Conservation (phyloP, 1,140 invertebrate genomes). For the Thaumatotibia leucotreta region DNA sequence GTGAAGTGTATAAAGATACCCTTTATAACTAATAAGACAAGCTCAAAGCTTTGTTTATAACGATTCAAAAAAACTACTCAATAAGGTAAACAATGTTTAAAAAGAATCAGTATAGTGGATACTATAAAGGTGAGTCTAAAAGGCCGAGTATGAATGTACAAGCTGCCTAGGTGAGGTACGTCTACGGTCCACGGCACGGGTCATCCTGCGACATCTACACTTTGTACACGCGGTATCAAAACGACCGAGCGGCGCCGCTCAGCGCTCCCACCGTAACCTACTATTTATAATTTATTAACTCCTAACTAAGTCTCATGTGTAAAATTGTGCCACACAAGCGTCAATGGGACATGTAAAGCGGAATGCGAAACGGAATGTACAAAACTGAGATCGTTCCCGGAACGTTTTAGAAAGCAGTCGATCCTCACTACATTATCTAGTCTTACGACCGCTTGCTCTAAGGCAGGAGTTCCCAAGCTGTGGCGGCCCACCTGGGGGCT, state of each 20-base stretch:
- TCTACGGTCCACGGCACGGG: constrained; percentile 42
- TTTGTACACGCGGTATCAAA: constrained; percentile 51
- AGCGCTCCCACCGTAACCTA: constrained; percentile 43
- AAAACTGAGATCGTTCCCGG: neutral
- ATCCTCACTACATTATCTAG: constrained; percentile 10
- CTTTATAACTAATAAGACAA: constrained; percentile 27
- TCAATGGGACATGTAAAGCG: constrained; percentile 44
- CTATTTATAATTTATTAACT: constrained; percentile 62
- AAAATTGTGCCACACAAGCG: constrained; percentile 64
- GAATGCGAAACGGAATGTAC: constrained; percentile 23
- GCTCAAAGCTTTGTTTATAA: constrained; percentile 29
- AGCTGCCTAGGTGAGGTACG: constrained; percentile 44
- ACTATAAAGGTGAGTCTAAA: constrained; percentile 31
- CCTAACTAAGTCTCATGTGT: constrained; percentile 61
- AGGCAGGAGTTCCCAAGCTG: neutral
- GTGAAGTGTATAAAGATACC: constrained; percentile 18
- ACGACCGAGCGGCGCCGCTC: constrained; percentile 24
- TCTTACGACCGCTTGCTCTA: neutral
- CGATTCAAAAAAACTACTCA: constrained; percentile 31
- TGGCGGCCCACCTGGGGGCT: neutral
- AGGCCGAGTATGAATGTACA: constrained; percentile 41
- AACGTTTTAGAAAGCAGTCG: neutral
- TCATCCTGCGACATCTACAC: constrained; percentile 51
- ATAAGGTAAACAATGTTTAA: constrained; percentile 14
- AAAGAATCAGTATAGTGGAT: constrained; percentile 14